Evolutionary conservation across 2,888 invertebrate genomes (phyloP).

Genomic region (Nesidiocoris tenuis): DNA sequence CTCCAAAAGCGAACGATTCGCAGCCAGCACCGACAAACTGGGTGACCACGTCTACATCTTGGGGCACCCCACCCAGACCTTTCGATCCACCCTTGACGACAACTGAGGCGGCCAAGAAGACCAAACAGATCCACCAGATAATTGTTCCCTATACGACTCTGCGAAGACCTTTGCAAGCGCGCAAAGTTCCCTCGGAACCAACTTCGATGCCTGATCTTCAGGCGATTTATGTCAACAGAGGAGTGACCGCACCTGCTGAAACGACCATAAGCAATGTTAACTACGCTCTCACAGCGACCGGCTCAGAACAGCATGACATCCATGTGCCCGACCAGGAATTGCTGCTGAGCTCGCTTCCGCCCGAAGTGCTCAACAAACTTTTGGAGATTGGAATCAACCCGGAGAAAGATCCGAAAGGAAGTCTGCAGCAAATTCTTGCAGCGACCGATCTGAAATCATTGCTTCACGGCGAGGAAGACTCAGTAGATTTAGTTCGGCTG

Average conservation of each 20-base stretch:
- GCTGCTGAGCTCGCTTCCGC: constrained; percentile 45
- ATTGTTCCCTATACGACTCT: constrained; percentile 77
- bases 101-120: constrained; percentile 57
- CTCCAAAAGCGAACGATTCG: constrained; percentile 10
- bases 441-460: constrained; percentile 60
- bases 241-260: constrained; percentile 44
- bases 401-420: constrained; percentile 23
- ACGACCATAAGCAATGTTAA: constrained; percentile 36
- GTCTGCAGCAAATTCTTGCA: constrained; percentile 53
- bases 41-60: constrained; percentile 22
- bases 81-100: constrained; percentile 41
- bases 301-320: constrained; percentile 48
- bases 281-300: constrained; percentile 48
- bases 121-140: constrained; percentile 69
- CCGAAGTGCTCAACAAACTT: constrained; percentile 48
- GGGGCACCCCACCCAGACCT: constrained; percentile 42
- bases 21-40: constrained; percentile 11
- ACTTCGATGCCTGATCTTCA: constrained; percentile 42
- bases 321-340: constrained; percentile 43
- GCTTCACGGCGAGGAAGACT: constrained; percentile 57
- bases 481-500: constrained; percentile 70
- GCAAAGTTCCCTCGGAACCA: constrained; percentile 57
- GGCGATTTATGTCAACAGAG: constrained; percentile 46
- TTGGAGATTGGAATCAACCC: constrained; percentile 43
- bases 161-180: constrained; percentile 52